Conservation (phyloP, 2,797 vertebrate genomes). For the Poeciliopsis paucimaculata region DNA sequence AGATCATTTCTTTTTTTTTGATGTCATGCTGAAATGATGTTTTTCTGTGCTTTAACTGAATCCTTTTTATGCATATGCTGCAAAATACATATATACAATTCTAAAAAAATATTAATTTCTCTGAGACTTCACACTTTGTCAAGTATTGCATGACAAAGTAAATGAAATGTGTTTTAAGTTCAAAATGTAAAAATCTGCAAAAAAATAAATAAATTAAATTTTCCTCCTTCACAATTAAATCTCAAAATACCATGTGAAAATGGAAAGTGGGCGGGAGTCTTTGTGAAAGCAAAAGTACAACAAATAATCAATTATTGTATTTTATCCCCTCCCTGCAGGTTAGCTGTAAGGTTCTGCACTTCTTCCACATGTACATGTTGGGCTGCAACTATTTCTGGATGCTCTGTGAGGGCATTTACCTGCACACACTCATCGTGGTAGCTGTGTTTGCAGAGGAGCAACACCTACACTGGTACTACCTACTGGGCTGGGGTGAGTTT, state of each 20-base stretch:
- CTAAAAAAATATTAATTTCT: neutral
- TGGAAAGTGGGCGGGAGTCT: neutral
- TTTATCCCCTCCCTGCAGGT: slow-evolving; percentile 75
- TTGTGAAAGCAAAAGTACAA: neutral
- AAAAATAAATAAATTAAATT: neutral
- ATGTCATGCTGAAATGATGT: slow-evolving; percentile 33
- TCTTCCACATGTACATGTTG: slow-evolving; percentile 96
- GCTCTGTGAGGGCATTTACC: slow-evolving; percentile 98
- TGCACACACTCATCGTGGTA: slow-evolving; percentile 96
- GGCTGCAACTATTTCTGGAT: slow-evolving; percentile 99
- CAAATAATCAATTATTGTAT: neutral
- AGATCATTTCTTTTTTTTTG: neutral
- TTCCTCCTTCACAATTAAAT: neutral
- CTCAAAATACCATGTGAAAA: neutral
- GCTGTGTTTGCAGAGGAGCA: slow-evolving; percentile 93
- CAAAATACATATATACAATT: neutral
- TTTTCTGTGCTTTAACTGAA: slow-evolving; percentile 13
- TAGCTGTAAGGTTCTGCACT: slow-evolving; percentile 93
- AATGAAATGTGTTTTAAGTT: no score
- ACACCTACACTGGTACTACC: slow-evolving; percentile 94
- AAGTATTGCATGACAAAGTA: no score
- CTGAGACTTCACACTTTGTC: neutral
- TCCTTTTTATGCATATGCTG: neutral
- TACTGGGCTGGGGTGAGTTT: slow-evolving; percentile 95
- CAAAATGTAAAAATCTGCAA: neutral